Conservation (phyloP, 1,140 invertebrate genomes). For the Contarinia nasturtii region DNA sequence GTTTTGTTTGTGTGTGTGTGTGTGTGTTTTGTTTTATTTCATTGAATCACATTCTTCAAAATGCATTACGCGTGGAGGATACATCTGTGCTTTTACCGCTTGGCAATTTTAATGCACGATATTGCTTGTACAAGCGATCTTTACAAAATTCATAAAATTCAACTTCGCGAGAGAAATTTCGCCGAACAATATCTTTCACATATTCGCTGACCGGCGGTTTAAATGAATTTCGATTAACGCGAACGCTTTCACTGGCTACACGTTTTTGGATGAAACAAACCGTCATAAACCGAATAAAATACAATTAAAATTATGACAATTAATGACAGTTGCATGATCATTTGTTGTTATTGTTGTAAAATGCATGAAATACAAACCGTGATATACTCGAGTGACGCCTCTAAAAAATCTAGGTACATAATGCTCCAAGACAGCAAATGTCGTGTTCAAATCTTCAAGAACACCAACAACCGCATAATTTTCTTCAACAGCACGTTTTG, state of each 20-base stretch:
- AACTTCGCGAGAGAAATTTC: slow-evolving; percentile 74
- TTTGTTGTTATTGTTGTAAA: neutral
- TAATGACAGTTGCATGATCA: slow-evolving; percentile 1
- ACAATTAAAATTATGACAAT: neutral
- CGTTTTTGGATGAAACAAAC: slow-evolving; percentile 29
- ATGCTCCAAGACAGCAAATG: slow-evolving; percentile 61
- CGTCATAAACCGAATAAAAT: neutral
- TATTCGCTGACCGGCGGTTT: slow-evolving; percentile 71
- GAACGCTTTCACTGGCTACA: slow-evolving; percentile 49
- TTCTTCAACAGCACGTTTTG: slow-evolving; percentile 64
- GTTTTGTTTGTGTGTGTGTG: too few relatives aligned
- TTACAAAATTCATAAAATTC: slow-evolving; percentile 83
- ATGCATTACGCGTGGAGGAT: too few relatives aligned
- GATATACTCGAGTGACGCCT: slow-evolving; percentile 56
- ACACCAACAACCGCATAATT: slow-evolving; percentile 77
- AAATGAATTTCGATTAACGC: slow-evolving; percentile 70
- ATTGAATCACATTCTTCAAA: too few relatives aligned
- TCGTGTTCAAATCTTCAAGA: slow-evolving; percentile 69
- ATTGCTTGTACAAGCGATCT: slow-evolving; percentile 63
- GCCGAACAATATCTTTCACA: slow-evolving; percentile 67
- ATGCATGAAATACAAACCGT: slow-evolving; percentile 45
- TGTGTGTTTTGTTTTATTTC: too few relatives aligned
- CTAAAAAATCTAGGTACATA: slow-evolving; percentile 69
- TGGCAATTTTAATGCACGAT: slow-evolving; percentile 43
- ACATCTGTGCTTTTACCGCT: too few relatives aligned